Evolutionary conservation across 2,797 vertebrate species (phyloP), one percentile per base, ranked within the genome.

Genomic region (Sebastes matsubarae): DNA sequence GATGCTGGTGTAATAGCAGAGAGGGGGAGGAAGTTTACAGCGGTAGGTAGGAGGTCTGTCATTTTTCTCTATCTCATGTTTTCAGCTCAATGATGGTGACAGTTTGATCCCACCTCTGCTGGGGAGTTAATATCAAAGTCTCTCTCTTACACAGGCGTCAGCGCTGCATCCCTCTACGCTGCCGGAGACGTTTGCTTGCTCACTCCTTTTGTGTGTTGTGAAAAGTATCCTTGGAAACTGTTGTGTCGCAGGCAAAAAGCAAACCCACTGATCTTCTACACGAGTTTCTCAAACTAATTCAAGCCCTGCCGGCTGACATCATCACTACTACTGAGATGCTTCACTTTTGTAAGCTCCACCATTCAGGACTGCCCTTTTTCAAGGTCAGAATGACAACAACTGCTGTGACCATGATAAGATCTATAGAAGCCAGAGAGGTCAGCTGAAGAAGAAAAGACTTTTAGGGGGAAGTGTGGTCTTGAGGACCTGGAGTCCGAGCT

Each of bases 211-310:
- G 79, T 89, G 72, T 34, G 68, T 75, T 68, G 57, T 87, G 72
- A 92, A 91, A 91, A 90, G 89, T 91, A 86, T 89, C 89, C 91
- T 92, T 88, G 92, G 92, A 94, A 93, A 92, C 92, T 85, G 86
- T 88, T 87, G 85, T 88, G 86, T 83, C 9, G 75, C 81, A 79
- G 70, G 73, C 69, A 70, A 84, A 73, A 82, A 75, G 74, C 77
- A 80, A 87, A 85, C 82, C 70, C 79, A 74, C 81, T 79, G 85
- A 89, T 91, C 83, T 80, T 81, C 65, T 25, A 27, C 81, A 80
- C 32, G 52, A 87, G 84, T 30, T 74, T 84, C 75, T 90, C 72
- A 61, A 89, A 80, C 80, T 61, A 84, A 92, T 75, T 76, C 63
- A 46, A 79, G 83, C 79, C 3, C 20, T 6, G 68, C 77, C 10